Evolutionary conservation across 1,140 invertebrate species (phyloP), one percentile per base, ranked within the genome.

Genomic region (Papilio polytes): DNA sequence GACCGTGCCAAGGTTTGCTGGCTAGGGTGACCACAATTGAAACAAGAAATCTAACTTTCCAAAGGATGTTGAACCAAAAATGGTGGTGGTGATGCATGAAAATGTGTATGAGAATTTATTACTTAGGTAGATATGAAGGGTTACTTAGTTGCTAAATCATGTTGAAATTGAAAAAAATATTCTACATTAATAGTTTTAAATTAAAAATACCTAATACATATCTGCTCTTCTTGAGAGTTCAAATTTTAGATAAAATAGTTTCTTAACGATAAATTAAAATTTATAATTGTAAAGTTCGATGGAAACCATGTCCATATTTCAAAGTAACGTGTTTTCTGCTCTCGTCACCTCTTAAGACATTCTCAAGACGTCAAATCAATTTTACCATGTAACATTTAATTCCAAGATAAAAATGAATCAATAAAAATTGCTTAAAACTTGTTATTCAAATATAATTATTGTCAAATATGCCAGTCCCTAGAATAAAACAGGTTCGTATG

Each of bases 401-500:
- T 63, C 22, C 20, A 63, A 63, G 22, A 15, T 63, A 0, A 0
- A 59, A 9, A 63, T 15, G 20, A 63, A 63, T 10, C 22, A 63
- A 63, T 63, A 26, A 26, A 63, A 26, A 63, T 63, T 3, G 9
- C 9, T 10, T 26, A 63, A 15, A 63, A 63, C 59, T 63, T 3
- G 59, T 63, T 63, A 56, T 63, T 63, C 2, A 22, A 26, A 9
- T 59, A 59, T 59, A 20, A 22, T 59, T 22, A 22, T 22, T 36
- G 15, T 31, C 9, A 73, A 73, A 44, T 18, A 73, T 44, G 70
- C 31, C 66, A 41, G 6, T 26, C n/a, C 22, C 59, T 26, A 26
- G 10, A 63, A 63, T 70, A 70, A 74, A 74, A 51, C 20, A 44
- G 18, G 73, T 48, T 22, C 31, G 72, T 8, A 74, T 74, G 73